Conservation (phyloP, 2,113 vertebrate genomes). For the Lota lota region DNA sequence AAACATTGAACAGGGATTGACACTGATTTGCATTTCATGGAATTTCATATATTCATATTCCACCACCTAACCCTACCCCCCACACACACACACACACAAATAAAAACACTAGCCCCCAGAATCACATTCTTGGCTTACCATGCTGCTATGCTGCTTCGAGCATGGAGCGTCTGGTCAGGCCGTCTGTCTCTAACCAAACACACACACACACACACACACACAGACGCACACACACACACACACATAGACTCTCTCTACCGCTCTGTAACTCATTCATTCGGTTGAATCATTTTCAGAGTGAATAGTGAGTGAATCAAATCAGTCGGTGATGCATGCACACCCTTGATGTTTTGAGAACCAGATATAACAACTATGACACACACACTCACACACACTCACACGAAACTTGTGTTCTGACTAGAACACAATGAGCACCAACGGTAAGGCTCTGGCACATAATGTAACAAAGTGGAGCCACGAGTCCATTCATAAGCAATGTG, state of each 20-base stretch:
- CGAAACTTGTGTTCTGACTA: not conserved
- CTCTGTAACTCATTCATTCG: not conserved
- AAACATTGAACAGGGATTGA: not conserved
- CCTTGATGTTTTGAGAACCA: not conserved
- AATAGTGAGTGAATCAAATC: not conserved
- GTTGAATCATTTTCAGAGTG: not conserved
- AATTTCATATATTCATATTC: not conserved
- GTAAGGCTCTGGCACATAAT: not conserved
- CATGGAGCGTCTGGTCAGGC: not conserved
- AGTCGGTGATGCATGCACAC: not conserved
- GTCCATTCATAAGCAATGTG: not conserved
- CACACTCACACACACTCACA: slow-evolving; percentile 5
- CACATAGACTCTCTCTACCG: not conserved
- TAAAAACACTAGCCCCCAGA: not conserved
- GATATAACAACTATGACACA: not conserved
- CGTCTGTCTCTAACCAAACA: slow-evolving; percentile 9
- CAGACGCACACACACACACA: not conserved
- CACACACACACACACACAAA: slow-evolving; percentile 10
- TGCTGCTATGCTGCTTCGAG: not conserved
- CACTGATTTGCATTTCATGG: no score
- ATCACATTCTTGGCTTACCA: not conserved
- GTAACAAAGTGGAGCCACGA: not conserved
- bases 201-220: slow-evolving; percentile 4
- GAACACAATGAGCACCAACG: no score
- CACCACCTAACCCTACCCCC: no score